Conservation (phyloP, 2,113 vertebrate species). For the Aptenodytes patagonicus region DNA sequence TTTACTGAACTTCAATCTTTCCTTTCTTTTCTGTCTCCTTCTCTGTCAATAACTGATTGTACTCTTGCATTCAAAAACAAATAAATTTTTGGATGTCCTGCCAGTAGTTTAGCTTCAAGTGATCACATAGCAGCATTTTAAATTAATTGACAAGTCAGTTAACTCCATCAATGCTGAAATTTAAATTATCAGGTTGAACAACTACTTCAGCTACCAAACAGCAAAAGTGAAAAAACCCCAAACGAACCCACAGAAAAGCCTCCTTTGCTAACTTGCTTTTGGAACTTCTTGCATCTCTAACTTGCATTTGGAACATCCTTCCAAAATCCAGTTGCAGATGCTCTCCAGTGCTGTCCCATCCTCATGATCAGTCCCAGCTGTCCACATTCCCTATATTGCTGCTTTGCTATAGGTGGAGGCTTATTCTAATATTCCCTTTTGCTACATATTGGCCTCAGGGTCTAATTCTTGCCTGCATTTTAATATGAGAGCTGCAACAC, state of each 20-base stretch:
- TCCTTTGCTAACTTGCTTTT: neutral
- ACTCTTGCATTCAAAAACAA: neutral
- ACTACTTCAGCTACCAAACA: neutral
- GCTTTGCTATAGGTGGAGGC: neutral
- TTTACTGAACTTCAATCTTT: neutral
- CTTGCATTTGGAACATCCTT: neutral
- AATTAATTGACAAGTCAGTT: neutral
- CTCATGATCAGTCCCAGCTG: neutral
- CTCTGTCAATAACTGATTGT: neutral
- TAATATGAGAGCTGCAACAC: accelerated
- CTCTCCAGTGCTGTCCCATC: neutral
- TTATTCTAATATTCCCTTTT: neutral
- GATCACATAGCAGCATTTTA: neutral
- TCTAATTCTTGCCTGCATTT: neutral
- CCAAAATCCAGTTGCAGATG: neutral
- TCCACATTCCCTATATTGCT: neutral
- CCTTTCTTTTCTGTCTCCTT: neutral
- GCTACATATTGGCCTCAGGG: neutral
- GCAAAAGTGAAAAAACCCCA: accelerated
- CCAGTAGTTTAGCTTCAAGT: neutral
- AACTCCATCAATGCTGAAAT: neutral
- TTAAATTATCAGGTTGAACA: neutral
- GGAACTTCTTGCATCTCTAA: neutral
- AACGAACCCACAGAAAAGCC: neutral
- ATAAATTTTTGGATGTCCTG: neutral